These are phyloP conservation scores for Phocoena sinus DNA, from an alignment of 2,113 vertebrate genomes.

Conservation along the genomic window DNA sequence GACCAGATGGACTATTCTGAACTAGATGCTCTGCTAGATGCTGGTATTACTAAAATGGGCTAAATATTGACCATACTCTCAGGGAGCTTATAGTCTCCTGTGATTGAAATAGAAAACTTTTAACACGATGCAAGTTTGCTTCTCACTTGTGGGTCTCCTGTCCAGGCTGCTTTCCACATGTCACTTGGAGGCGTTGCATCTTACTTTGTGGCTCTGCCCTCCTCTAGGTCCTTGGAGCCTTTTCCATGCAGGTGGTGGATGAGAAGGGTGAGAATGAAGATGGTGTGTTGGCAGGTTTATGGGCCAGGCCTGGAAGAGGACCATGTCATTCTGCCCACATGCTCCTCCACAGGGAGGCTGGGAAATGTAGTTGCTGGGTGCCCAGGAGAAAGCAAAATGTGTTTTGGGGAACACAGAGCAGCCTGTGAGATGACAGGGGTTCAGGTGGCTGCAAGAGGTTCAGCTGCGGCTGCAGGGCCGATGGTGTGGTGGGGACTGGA, in stretches of 20 bases:
- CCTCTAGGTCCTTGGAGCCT: background rate
- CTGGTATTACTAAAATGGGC: background rate
- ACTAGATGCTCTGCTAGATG: background rate
- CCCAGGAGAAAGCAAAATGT: background rate
- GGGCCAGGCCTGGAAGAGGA: background rate
- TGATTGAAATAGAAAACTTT: background rate
- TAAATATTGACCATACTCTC: background rate
- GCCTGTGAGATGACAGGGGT: background rate
- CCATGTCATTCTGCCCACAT: background rate
- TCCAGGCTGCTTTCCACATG: too few relatives aligned
- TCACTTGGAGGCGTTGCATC: background rate
- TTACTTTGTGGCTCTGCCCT: background rate
- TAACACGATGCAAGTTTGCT: background rate
- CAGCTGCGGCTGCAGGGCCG: background rate
- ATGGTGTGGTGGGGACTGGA: background rate
- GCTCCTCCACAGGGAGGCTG: background rate
- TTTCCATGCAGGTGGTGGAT: background rate
- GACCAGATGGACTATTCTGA: background rate
- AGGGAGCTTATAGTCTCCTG: background rate
- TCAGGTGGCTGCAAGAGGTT: background rate
- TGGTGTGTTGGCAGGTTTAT: rapidly evolving
- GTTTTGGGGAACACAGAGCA: background rate
- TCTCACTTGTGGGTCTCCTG: background rate
- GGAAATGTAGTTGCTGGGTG: background rate
- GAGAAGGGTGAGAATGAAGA: background rate